Evolutionary conservation across 2,113 vertebrate genomes (phyloP).

Genomic region (Tragelaphus buxtoni): DNA sequence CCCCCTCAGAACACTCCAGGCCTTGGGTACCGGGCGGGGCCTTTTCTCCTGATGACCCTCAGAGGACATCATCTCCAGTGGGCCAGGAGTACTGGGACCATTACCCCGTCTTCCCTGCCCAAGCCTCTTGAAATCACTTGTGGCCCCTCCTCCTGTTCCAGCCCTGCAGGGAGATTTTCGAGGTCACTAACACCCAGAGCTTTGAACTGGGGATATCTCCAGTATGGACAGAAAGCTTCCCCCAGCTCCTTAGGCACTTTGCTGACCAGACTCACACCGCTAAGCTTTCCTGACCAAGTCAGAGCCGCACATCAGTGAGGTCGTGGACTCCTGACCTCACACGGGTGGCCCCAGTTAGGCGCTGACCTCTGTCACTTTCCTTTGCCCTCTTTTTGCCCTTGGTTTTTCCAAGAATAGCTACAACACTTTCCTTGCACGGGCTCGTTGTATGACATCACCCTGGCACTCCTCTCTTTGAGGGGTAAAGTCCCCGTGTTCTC

Average conservation of each 20-base stretch:
- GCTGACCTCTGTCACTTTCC: neutral
- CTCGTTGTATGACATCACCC: neutral
- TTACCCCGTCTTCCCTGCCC: neutral
- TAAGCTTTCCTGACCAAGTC: neutral
- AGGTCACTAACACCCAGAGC: neutral
- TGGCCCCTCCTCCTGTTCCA: neutral
- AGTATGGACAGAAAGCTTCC: neutral
- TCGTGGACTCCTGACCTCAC: neutral
- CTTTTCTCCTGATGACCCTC: neutral
- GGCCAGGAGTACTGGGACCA: neutral
- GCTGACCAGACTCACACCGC: rapidly evolving
- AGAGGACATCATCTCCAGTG: neutral
- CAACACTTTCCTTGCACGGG: rapidly evolving
- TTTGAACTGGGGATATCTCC: neutral
- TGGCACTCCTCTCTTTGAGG: neutral
- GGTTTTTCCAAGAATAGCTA: neutral
- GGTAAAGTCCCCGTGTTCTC: neutral
- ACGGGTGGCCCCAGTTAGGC: neutral
- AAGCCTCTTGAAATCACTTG: neutral
- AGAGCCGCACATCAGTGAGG: neutral
- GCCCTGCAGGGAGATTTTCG: neutral
- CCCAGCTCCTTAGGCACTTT: rapidly evolving
- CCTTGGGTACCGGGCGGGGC: neutral
- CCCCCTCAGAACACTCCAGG: neutral
- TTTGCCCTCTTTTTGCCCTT: neutral